Evolutionary conservation across 2,888 invertebrate genomes (phyloP).

Genomic region (Drosophila gaucha): DNA sequence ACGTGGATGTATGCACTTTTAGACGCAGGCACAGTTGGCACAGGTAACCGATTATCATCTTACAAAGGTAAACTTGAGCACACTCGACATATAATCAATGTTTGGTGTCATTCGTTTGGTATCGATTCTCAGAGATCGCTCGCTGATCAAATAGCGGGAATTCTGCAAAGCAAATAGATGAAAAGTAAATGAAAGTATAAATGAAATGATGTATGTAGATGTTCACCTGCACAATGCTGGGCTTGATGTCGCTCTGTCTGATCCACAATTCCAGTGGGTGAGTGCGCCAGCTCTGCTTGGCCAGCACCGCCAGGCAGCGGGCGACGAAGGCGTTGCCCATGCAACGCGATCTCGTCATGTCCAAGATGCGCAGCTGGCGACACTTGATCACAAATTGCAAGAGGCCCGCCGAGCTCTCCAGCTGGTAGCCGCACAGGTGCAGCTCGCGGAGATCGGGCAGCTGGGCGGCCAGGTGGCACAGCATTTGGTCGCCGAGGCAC

Average conservation of each 20-base stretch:
- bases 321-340: constrained; percentile 58
- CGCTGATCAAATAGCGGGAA: constrained; percentile 55
- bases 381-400: constrained; percentile 68
- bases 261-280: constrained; percentile 70
- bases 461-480: constrained; percentile 59
- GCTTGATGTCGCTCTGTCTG: constrained; percentile 63
- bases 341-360: constrained; percentile 61
- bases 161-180: constrained; percentile 31
- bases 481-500: constrained; percentile 63
- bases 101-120: constrained; percentile 46
- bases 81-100: constrained; percentile 57
- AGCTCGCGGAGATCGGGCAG: constrained; percentile 63
- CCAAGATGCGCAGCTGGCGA: constrained; percentile 62
- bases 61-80: constrained; percentile 73
- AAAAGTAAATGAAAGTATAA: background rate
- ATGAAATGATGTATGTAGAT: background rate
- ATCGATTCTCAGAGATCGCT: constrained; percentile 60
- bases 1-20: too few species aligned
- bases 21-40: constrained; percentile 28
- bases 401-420: constrained; percentile 69
- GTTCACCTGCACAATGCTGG: constrained; percentile 30
- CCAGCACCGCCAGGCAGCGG: constrained; percentile 59
- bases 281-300: constrained; percentile 70
- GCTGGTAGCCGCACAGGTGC: constrained; percentile 69
- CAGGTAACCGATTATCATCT: constrained; percentile 23